A percentile compares a stretch with the other conserved stretches of the same genome.
phyloP scores from a whole-genome alignment of 2,797 vertebrate genomes.

The Pipistrellus kuhlii region DNA sequence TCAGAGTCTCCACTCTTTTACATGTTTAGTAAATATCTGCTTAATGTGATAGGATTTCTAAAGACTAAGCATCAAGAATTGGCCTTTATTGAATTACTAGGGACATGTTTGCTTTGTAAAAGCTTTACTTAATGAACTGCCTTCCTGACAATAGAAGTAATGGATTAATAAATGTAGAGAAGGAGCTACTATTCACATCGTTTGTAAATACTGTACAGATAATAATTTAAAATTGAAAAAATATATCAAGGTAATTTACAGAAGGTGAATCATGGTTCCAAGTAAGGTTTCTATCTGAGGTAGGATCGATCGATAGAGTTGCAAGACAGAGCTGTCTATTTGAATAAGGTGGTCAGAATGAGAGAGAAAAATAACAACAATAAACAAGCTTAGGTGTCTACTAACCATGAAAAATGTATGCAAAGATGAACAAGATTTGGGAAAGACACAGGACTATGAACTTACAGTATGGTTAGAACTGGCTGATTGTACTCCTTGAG shows the following conservation, averaged over 20 bases:
- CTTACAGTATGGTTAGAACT: background rate
- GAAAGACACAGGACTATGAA: background rate
- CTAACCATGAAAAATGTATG: background rate
- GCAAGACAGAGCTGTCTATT: background rate
- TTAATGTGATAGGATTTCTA: background rate
- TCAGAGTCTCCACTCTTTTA: background rate
- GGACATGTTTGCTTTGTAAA: constrained; percentile 1
- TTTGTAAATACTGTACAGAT: background rate
- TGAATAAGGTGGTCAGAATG: background rate
- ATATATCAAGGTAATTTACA: background rate
- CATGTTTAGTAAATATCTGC: background rate
- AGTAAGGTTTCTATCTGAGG: background rate
- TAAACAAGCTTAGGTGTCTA: background rate
- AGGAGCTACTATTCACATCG: background rate
- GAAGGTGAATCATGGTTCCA: background rate
- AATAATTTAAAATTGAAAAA: background rate
- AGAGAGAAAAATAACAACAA: background rate
- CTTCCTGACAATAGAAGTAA: background rate
- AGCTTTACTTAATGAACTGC: background rate
- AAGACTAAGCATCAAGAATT: background rate
- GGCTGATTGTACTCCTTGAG: background rate
- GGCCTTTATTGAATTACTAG: background rate
- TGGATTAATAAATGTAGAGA: background rate
- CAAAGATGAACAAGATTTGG: background rate
- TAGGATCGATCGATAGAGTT: background rate